Conservation (phyloP, 1,140 invertebrate genomes). For the Diorhabda carinulata region DNA sequence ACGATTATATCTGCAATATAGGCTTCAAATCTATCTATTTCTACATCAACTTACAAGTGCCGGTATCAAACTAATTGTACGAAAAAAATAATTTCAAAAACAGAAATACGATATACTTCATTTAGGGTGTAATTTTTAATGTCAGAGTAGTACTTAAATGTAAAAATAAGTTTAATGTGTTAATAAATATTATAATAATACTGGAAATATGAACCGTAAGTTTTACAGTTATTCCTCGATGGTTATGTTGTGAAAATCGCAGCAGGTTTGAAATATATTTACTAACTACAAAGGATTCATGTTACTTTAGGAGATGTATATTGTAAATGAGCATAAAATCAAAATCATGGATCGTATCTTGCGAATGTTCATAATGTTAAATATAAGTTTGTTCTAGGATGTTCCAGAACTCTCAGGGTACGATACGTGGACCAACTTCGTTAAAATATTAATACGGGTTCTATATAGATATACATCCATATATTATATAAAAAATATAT, state of each 20-base stretch:
- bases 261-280: not conserved
- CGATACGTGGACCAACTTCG: slow-evolving; percentile 38
- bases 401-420: slow-evolving; percentile 43
- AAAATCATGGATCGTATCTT: slow-evolving; percentile 41
- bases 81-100: too few relatives aligned
- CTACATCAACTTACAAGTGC: too few relatives aligned
- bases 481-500: slow-evolving; percentile 30
- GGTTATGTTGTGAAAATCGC: not conserved
- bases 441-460: slow-evolving; percentile 44
- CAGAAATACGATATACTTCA: too few relatives aligned
- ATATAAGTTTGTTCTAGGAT: slow-evolving; percentile 46
- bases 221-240: not conserved
- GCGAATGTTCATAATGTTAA: slow-evolving; percentile 43
- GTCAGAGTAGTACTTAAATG: too few relatives aligned
- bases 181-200: not conserved
- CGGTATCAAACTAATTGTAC: too few relatives aligned
- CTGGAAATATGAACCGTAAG: not conserved
- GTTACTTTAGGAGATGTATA: slow-evolving; percentile 17
- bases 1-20: too few relatives aligned
- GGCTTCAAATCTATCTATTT: too few relatives aligned
- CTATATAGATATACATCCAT: slow-evolving; percentile 33
- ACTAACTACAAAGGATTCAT: slow-evolving; percentile 16
- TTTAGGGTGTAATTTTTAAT: too few relatives aligned
- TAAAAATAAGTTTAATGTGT: too few relatives aligned
- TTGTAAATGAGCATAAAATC: slow-evolving; percentile 47